These are phyloP conservation scores for Hylaeus volcanicus DNA, from an alignment of 1,140 invertebrate species.

Conservation along the genomic window DNA sequence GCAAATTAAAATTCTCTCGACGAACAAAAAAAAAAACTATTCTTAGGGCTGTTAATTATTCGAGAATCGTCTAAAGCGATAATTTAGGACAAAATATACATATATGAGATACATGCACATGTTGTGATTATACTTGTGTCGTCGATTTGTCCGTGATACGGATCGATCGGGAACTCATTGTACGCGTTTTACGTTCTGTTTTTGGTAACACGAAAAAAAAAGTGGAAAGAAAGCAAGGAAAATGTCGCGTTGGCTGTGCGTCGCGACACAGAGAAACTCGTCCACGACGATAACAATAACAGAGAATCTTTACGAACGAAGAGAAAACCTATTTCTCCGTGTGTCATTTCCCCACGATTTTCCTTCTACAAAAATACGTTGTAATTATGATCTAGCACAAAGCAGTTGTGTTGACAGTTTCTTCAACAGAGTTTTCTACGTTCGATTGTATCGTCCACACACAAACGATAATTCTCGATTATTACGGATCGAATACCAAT, in stretches of 20 bases:
- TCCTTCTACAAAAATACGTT: slow-evolving; percentile 1
- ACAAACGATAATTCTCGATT: slow-evolving; percentile 4
- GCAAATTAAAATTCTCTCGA: slow-evolving; percentile 29
- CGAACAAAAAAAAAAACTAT: slow-evolving; percentile 40
- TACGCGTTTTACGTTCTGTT: not conserved
- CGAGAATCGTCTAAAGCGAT: slow-evolving; percentile 13
- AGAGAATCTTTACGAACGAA: not conserved
- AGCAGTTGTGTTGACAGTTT: slow-evolving; percentile 6
- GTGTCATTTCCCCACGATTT: not conserved
- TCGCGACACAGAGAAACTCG: not conserved
- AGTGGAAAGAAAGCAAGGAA: not conserved
- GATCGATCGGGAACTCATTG: not conserved
- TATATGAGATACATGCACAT: not conserved
- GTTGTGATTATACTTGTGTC: slow-evolving; percentile 21
- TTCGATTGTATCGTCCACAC: slow-evolving; percentile 5
- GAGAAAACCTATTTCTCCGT: not conserved
- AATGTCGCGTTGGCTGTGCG: slow-evolving; percentile 23
- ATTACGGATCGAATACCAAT: not conserved
- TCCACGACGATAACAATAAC: not conserved
- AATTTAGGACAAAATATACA: not conserved
- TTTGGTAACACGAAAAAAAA: not conserved
- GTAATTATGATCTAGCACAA: slow-evolving; percentile 27
- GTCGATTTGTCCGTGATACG: slow-evolving; percentile 16
- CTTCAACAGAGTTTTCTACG: not conserved
- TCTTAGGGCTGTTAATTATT: slow-evolving; percentile 29